These are phyloP conservation scores for Brachypodius melanocephalos DNA, from an alignment of 2,113 vertebrate genomes.

Conservation along the genomic window DNA sequence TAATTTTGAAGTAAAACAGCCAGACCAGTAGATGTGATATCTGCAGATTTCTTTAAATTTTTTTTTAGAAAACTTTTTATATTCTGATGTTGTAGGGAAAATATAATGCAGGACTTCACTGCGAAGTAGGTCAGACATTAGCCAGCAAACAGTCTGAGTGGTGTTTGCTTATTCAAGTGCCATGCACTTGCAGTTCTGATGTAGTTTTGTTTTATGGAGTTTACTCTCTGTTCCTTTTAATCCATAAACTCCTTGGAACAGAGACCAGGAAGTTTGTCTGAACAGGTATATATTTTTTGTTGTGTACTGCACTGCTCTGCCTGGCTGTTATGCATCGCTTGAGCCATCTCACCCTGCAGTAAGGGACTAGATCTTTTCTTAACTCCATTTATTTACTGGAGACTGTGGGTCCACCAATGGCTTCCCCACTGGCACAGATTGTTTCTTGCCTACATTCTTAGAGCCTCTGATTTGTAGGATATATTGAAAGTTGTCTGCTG, in stretches of 20 bases:
- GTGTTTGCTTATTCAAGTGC: not conserved
- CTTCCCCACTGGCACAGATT: not conserved
- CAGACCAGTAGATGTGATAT: not conserved
- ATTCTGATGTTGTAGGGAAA: not conserved
- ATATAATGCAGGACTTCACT: not conserved
- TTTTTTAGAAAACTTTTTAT: not conserved
- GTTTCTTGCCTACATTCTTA: accelerated
- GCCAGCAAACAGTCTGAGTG: not conserved
- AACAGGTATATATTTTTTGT: not conserved
- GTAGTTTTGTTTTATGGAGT: not conserved
- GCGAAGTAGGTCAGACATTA: not conserved
- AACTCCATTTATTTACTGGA: not conserved
- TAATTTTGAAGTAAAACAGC: not conserved
- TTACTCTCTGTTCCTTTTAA: not conserved
- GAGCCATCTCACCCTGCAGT: not conserved
- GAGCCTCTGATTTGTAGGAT: not conserved
- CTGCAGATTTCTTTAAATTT: not conserved
- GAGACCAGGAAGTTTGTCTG: not conserved
- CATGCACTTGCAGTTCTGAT: not conserved
- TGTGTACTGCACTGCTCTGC: not conserved
- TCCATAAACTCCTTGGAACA: not conserved
- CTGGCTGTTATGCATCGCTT: not conserved
- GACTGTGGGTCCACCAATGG: not conserved
- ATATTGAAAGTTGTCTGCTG: not conserved
- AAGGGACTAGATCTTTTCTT: not conserved